Evolutionary conservation across 1,140 invertebrate genomes (phyloP).

Genomic region (Bombyx mandarina): DNA sequence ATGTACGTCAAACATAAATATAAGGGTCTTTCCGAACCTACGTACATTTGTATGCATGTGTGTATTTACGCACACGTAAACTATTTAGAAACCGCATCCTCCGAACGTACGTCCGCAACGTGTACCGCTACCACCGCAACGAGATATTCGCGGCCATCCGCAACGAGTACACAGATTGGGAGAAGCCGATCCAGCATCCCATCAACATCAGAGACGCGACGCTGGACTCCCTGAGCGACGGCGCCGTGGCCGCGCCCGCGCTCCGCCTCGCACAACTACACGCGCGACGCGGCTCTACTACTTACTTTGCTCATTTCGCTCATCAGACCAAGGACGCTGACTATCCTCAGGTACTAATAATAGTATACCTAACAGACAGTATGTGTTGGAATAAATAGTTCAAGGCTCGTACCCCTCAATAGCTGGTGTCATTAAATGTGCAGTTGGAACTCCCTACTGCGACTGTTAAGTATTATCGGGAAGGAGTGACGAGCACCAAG

Average conservation of each 20-base stretch:
- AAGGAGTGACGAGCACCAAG: too few relatives aligned
- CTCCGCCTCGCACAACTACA: constrained; percentile 80
- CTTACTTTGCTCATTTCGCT: constrained; percentile 86
- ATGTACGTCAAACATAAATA: too few relatives aligned
- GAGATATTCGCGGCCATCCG: constrained; percentile 92
- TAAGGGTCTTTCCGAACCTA: too few relatives aligned
- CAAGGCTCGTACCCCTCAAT: too few relatives aligned
- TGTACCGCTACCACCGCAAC: constrained; percentile 89
- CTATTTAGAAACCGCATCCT: constrained; percentile 75
- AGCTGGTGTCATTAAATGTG: too few relatives aligned
- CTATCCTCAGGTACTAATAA: constrained; percentile 74
- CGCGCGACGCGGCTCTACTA: constrained; percentile 76
- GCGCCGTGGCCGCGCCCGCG: constrained; percentile 81
- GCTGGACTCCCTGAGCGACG: constrained; percentile 90
- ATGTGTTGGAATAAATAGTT: too few relatives aligned
- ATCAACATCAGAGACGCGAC: constrained; percentile 87
- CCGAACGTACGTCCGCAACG: constrained; percentile 88
- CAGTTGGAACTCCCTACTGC: too few relatives aligned
- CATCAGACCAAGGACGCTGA: constrained; percentile 83
- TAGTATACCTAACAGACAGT: too few relatives aligned
- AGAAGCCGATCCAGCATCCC: constrained; percentile 86
- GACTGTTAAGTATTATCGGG: too few relatives aligned
- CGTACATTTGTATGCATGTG: too few relatives aligned
- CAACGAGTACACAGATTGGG: constrained; percentile 96
- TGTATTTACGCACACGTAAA: background rate